These are phyloP conservation scores for Python bivittatus DNA, from an alignment of 2,113 vertebrate genomes.

Conservation along the genomic window DNA sequence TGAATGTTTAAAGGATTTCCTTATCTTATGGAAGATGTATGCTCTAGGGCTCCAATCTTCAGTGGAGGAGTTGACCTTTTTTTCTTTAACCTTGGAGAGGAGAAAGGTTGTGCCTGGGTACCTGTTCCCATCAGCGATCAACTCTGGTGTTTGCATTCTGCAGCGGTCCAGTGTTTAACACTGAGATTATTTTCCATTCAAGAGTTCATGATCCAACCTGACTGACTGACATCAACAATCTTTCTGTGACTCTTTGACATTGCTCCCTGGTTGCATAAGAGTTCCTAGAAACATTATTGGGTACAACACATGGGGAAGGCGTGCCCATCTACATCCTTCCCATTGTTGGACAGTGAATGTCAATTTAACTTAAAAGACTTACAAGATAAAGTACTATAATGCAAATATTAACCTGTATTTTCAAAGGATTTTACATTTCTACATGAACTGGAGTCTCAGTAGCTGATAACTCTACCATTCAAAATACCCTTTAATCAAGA, in stretches of 20 bases:
- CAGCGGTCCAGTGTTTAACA: not conserved
- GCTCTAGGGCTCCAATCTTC: not conserved
- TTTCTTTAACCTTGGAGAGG: not conserved
- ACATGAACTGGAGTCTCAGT: not conserved
- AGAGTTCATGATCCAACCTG: not conserved
- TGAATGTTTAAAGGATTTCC: not conserved
- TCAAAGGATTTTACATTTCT: conserved; percentile 14
- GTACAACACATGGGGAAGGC: not conserved
- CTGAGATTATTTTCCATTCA: not conserved
- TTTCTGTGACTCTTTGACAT: not conserved
- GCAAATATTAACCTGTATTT: conserved; percentile 22
- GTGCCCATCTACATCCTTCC: not conserved
- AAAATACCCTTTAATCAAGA: conserved; percentile 44
- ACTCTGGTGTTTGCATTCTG: not conserved
- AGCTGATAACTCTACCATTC: conserved; percentile 3
- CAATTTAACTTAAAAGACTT: conserved; percentile 24
- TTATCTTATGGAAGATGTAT: not conserved
- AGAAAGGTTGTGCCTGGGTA: not conserved
- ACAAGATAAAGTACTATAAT: conserved; percentile 17
- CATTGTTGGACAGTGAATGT: conserved; percentile 24
- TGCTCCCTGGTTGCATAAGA: not conserved
- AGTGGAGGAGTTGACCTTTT: not conserved
- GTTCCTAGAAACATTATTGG: conserved; percentile 16
- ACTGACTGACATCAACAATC: not conserved
- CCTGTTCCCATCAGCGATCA: not conserved